phyloP scores from a whole-genome alignment of 2,888 invertebrate genomes.

The Schizaphis graminum region DNA sequence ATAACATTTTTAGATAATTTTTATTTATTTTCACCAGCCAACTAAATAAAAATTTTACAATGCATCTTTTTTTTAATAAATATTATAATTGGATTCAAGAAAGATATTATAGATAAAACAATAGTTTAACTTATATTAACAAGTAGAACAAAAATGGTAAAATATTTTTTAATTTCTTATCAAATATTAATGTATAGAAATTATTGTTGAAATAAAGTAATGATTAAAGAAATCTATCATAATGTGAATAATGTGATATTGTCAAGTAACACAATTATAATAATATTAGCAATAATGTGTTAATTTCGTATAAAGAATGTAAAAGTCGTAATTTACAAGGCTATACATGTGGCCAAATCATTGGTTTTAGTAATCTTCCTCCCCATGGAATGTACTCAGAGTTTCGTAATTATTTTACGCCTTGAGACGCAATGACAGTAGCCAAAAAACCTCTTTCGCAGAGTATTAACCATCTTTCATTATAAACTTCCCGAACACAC shows the following conservation, averaged over 20 bases:
- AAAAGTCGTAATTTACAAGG: slow-evolving; percentile 44
- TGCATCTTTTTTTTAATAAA: background rate
- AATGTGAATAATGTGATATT: background rate
- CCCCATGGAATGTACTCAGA: slow-evolving; percentile 35
- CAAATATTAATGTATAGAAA: background rate
- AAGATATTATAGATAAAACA: background rate
- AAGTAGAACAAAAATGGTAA: background rate
- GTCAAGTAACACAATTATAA: background rate
- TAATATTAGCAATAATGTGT: background rate
- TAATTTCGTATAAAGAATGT: slow-evolving; percentile 5
- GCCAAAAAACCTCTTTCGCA: slow-evolving; percentile 62
- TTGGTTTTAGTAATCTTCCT: slow-evolving; percentile 45
- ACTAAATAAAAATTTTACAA: background rate
- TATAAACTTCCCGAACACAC: slow-evolving; percentile 60
- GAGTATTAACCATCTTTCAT: slow-evolving; percentile 65
- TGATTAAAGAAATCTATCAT: background rate
- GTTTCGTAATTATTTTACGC: slow-evolving; percentile 64
- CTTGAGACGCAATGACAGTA: slow-evolving; percentile 55
- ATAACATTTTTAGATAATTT: background rate
- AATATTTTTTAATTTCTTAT: background rate
- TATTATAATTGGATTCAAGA: background rate
- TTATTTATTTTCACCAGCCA: background rate
- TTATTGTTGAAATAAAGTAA: background rate
- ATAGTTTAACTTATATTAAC: background rate
- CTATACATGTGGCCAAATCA: slow-evolving; percentile 30